These are phyloP conservation scores for Myopa tessellatipennis DNA, from an alignment of 2,888 invertebrate genomes.

Conservation along the genomic window DNA sequence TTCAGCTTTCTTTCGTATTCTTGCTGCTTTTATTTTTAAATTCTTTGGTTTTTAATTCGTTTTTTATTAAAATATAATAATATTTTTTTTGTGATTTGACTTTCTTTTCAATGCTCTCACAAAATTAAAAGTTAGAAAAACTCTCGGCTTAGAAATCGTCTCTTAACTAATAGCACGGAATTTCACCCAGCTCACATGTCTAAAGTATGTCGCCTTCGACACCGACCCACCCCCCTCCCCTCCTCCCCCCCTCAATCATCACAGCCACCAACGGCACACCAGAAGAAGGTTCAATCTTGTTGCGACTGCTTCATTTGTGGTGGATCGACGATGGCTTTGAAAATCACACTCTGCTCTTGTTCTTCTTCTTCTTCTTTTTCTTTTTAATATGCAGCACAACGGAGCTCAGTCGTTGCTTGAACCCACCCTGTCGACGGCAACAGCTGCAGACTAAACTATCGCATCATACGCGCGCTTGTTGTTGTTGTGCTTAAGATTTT, in stretches of 20 bases:
- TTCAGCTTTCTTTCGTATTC: conserved; percentile 6
- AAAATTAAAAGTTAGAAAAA: too few species aligned
- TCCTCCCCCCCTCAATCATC: background rate
- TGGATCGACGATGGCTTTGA: background rate
- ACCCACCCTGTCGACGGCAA: background rate
- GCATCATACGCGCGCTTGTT: conserved; percentile 13
- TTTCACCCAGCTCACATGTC: background rate
- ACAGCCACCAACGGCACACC: background rate
- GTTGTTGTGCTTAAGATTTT: conserved; percentile 4
- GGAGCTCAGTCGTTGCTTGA: conserved; percentile 9
- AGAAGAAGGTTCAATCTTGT: conserved; percentile 5
- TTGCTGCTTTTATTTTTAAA: background rate
- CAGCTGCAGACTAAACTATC: conserved; percentile 11
- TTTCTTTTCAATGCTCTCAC: too few species aligned
- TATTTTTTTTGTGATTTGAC: too few species aligned
- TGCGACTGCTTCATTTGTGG: conserved; percentile 25
- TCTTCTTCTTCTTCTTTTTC: background rate
- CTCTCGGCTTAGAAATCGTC: too few species aligned
- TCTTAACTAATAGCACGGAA: background rate
- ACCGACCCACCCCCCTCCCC: too few species aligned
- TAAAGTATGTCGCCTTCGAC: background rate
- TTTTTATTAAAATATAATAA: background rate
- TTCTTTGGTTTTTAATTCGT: background rate
- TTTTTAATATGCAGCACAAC: conserved; percentile 8
- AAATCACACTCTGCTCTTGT: background rate